Conservation (phyloP, 1,140 invertebrate genomes). For the Aphaenogaster floridana region DNA sequence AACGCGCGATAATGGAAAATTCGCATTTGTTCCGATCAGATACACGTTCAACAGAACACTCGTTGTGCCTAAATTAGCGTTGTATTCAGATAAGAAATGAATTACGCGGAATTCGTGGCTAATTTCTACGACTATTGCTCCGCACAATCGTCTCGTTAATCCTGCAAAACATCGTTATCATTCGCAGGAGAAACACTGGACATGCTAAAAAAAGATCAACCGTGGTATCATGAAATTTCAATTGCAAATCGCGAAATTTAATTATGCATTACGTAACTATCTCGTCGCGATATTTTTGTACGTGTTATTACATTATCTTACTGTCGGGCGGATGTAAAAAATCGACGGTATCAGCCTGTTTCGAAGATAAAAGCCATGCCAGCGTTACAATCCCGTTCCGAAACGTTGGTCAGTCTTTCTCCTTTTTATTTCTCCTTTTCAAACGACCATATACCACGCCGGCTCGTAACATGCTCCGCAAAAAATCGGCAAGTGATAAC, state of each 20-base stretch:
- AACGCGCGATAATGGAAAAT: conserved; percentile 37
- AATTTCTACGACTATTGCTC: conserved; percentile 1
- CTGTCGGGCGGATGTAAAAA: background rate
- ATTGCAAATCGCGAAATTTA: conserved; percentile 6
- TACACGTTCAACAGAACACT: conserved; percentile 4
- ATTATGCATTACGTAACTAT: conserved; percentile 2
- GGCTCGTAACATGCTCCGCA: background rate
- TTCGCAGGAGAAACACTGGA: background rate
- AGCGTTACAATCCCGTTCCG: background rate
- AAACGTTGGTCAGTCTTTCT: background rate
- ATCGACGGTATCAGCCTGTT: background rate
- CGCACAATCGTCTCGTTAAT: conserved; percentile 19
- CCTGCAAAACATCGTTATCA: background rate
- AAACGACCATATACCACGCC: background rate
- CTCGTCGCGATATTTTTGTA: background rate
- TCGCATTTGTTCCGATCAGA: conserved; percentile 11
- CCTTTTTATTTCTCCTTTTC: background rate
- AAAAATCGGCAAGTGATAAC: conserved; percentile 43
- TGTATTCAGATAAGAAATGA: conserved; percentile 32
- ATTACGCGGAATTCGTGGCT: background rate
- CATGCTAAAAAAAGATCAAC: background rate
- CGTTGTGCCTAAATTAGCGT: conserved; percentile 38
- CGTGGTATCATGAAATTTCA: background rate
- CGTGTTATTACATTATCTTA: background rate
- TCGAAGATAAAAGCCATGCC: conserved; percentile 12